Evolutionary conservation across 2,888 invertebrate genomes (phyloP).

Genomic region (Fragum sueziense): DNA sequence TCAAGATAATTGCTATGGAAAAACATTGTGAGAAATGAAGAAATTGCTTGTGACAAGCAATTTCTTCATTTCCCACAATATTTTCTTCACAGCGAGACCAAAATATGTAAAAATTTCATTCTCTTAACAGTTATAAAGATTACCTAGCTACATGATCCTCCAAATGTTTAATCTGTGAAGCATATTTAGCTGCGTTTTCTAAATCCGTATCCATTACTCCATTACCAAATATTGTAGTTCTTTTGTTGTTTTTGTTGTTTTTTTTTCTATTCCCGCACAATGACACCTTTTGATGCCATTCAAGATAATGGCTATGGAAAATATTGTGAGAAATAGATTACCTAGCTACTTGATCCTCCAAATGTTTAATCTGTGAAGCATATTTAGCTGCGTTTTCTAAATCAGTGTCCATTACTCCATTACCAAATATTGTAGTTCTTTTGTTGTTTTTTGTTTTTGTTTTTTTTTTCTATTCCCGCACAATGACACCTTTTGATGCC

Average conservation of each 20-base stretch:
- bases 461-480: too few species aligned
- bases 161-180: conserved; percentile 71
- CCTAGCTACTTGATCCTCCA: conserved; percentile 78
- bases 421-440: conserved; percentile 72
- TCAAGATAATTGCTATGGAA: too few species aligned
- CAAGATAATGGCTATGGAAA: too few species aligned
- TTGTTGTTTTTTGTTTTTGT: conserved; percentile 58
- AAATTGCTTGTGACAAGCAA: neutral
- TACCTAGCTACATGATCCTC: conserved; percentile 77
- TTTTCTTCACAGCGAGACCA: too few species aligned
- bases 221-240: conserved; percentile 73
- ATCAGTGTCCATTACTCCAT: conserved; percentile 56
- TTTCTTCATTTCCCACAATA: too few species aligned
- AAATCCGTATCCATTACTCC: conserved; percentile 58
- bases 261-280: too few species aligned
- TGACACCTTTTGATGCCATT: too few species aligned
- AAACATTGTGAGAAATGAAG: neutral
- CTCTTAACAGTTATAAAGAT: too few species aligned
- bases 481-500: too few species aligned
- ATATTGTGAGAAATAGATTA: too few species aligned
- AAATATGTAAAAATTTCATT: too few species aligned
- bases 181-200: conserved; percentile 69
- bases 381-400: conserved; percentile 68
- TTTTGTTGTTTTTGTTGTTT: too few species aligned
- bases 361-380: conserved; percentile 69